Base-by-base conservation (phyloP, 2,113 vertebrate genomes). In the Trogon surrucura region DNA sequence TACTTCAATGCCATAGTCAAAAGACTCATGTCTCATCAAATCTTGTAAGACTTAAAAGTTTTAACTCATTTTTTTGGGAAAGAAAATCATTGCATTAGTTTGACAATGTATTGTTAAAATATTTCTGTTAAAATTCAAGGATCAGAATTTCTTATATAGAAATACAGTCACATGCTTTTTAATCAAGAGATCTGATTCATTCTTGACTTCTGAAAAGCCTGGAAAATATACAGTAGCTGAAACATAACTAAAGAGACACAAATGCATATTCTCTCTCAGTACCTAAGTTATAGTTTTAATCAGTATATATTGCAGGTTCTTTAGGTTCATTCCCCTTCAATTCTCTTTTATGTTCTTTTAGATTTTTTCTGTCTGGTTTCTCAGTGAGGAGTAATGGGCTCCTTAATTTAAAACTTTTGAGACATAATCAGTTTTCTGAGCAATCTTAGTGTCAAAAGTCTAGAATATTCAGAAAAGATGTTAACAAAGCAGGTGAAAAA, bases 401-500 rank as follows among this genome's bases (percentile, higher is more conserved):
- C 6, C 22, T 94, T 96, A 95, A 95, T 88, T 81, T 92, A 86
- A 97, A 87, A 6, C 96, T 96, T 94, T 82, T 89, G 79, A 74
- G 32, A 65, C 29, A 32, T 32, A 87, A 85, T 67, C 44, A 70
- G 44, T 72, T 96, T 94, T 75, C 36, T 78, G 51, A 89, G 62
- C 29, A 83, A 18, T 95, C n/a, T 65, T 45, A 58, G 38, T 85
- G 78, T 95, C 78, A 87, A 87, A 97, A 95, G 38, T 84, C 16
- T 81, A 96, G 97, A 97, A 97, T 96, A 96, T 96, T 94, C 61
- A 95, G 88, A 13, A 11, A 11, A 50, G 34, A 90, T 94, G 13
- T 89, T 89, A 97, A 95, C 67, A 97, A 96, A 97, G 87, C 45
- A 95, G 96, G 62, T 91, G 53, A 95, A 41, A 78, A 95, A 95